phyloP scores from a whole-genome alignment of 1,140 invertebrate genomes.

The Atta texana region DNA sequence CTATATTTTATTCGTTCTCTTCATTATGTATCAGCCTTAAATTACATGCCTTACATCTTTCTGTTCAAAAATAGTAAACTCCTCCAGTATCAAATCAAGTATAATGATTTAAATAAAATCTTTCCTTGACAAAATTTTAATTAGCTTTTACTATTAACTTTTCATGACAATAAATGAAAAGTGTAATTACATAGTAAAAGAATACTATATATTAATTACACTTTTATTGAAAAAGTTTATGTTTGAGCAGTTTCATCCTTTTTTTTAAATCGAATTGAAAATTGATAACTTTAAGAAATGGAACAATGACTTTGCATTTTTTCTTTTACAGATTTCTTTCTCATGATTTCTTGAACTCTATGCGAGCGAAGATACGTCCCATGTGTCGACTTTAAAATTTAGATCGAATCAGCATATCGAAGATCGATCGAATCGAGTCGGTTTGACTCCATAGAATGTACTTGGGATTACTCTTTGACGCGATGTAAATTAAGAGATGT shows the following conservation, averaged over 20 bases:
- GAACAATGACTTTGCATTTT: conserved; percentile 24
- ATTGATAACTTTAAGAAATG: conserved; percentile 25
- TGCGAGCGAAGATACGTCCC: conserved; percentile 21
- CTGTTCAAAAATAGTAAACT: conserved; percentile 7
- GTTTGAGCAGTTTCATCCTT: not conserved
- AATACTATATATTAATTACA: no score
- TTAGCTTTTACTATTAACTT: not conserved
- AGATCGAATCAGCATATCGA: conserved; percentile 39
- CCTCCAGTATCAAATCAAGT: conserved; percentile 17
- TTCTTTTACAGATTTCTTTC: not conserved
- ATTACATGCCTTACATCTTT: conserved; percentile 28
- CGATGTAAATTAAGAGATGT: conserved; percentile 69
- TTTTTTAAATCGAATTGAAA: not conserved
- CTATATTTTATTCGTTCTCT: conserved; percentile 37
- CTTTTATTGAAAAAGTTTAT: conserved; percentile 38
- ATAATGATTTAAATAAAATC: conserved; percentile 28
- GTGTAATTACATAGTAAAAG: not conserved
- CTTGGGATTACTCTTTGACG: conserved; percentile 54
- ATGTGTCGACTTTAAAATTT: conserved; percentile 34
- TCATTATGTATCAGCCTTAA: conserved; percentile 56
- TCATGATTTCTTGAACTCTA: conserved; percentile 5
- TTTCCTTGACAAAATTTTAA: not conserved
- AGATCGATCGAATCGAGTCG: conserved; percentile 42
- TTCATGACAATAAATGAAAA: conserved; percentile 29
- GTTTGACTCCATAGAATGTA: conserved; percentile 54